Base-by-base conservation (phyloP, 1,140 invertebrate genomes). In the Drosophila punjabiensis region DNA sequence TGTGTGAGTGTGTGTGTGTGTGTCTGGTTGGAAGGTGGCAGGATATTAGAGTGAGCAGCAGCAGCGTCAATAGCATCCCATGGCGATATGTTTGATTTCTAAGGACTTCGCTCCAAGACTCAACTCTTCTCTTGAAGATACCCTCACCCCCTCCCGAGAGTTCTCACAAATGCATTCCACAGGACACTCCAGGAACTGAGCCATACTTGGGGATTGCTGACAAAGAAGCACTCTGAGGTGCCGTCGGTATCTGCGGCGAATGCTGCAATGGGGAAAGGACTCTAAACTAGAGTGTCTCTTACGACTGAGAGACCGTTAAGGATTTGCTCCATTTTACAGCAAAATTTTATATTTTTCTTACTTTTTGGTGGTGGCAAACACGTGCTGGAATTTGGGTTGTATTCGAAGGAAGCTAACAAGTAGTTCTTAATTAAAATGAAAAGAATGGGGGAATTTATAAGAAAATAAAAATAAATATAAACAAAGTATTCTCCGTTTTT, bases 391-490 rank as follows among this genome's bases (percentile, higher is more conserved):
- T 35, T 37, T 35, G 45, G 28, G 28, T 47, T 16, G 8, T 30
- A 59, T 53, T 62, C 33, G 52, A 65, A 73, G 13, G 55, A 83
- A 82, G 78, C 85, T 81, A 88, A 88, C 84, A 88, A 89, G 84
- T 88, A 59, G 81, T 89, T 86, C 87, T 64, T 61, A 61, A 5
- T 35, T 7, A 35, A 5, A n/a, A 20, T 9, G 9, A 0, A 0
- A 59, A 14, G 24, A 48, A 70, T 48, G 4, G 5, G 5, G 10
- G 18, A 30, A 63, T 33, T 18, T n/a, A 50, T 43, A 24, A 10
- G 4, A 16, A 37, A 2, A 24, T 13, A 1, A 35, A 5, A 32
- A 6, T 5, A 33, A 37, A 30, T 28, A 9, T 5, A 30, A 52
- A 52, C 9, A 32, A 32, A 30, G 9, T 6, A n/a, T 32, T n/a